Base-by-base conservation (phyloP, 92 coral and sea anemone genomes). In the Heteractis magnifica region DNA sequence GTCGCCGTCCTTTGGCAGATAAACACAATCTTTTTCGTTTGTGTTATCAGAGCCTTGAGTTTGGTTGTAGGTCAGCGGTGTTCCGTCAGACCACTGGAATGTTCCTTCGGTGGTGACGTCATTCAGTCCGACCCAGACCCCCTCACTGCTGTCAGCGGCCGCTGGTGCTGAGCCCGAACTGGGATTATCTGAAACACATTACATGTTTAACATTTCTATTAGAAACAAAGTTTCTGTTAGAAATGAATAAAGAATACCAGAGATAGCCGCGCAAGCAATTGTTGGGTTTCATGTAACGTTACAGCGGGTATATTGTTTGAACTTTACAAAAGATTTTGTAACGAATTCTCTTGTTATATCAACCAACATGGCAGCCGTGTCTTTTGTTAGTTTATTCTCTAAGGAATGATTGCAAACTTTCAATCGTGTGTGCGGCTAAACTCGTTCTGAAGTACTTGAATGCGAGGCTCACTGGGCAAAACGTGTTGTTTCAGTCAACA, bases 81-180 rank as follows among this genome's bases (percentile, higher is more conserved):
- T 51, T 6, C 83, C 91, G 53, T 85, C 84, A 16, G 81, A 21
- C 91, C 91, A 88, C 75, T 59, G 59, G 78, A 70, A 84, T 50
- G 77, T 34, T 52, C 91, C 91, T 70, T 88, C 91, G 9, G 71
- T 72, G 62, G 72, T 23, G 65, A 79, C 77, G 82, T 88, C 91
- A 77, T 85, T 88, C 34, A 88, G 58, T 18, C 91, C 89, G 78
- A 85, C 85, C 83, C 91, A 85, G 74, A 60, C 72, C 14, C 77
- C 70, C 23, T 23, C 70, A 62, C 21, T 12, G 70, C 20, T 23
- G 7, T 7, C 70, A 5, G 70, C 20, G 14, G 65, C 18, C 18
- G 65, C 12, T 62, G 70, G 70, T 18, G 34, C 20, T 18, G 70
- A 10, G 18, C 21, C 70, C 6, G 70, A 8, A 4, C 19, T 9